These are phyloP conservation scores for Gallinago jamesoni DNA, from an alignment of 2,113 vertebrate species.

Conservation along the genomic window DNA sequence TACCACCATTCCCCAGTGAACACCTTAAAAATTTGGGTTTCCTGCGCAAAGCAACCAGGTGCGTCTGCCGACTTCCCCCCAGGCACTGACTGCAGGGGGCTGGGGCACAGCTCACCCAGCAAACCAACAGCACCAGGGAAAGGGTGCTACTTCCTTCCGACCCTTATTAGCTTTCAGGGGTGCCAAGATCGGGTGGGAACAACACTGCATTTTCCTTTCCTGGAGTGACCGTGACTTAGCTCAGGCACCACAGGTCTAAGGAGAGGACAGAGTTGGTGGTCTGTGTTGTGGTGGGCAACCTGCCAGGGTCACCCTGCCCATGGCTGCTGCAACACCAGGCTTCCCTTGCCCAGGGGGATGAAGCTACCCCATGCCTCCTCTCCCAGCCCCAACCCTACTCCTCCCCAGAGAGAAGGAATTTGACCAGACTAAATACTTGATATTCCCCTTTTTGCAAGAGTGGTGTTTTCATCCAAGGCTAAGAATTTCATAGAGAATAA, in stretches of 20 bases:
- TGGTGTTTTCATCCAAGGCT: background rate
- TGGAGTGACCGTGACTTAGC: background rate
- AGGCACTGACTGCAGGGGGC: background rate
- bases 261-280: background rate
- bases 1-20: background rate
- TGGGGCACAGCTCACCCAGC: background rate
- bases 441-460: background rate
- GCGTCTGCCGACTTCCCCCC: accelerated
- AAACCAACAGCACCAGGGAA: accelerated
- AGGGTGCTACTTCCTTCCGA: background rate
- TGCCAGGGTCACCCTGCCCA: background rate
- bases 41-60: background rate
- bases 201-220: background rate
- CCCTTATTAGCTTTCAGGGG: background rate
- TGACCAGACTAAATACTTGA: background rate
- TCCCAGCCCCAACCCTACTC: background rate
- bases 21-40: background rate
- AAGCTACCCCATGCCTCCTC: accelerated
- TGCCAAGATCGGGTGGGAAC: background rate
- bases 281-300: background rate
- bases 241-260: background rate
- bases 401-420: background rate
- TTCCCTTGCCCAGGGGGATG: background rate
- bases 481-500: background rate
- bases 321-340: background rate